These are phyloP conservation scores for Ceyx erithaca DNA, from an alignment of 2,797 vertebrate genomes.

Conservation along the genomic window DNA sequence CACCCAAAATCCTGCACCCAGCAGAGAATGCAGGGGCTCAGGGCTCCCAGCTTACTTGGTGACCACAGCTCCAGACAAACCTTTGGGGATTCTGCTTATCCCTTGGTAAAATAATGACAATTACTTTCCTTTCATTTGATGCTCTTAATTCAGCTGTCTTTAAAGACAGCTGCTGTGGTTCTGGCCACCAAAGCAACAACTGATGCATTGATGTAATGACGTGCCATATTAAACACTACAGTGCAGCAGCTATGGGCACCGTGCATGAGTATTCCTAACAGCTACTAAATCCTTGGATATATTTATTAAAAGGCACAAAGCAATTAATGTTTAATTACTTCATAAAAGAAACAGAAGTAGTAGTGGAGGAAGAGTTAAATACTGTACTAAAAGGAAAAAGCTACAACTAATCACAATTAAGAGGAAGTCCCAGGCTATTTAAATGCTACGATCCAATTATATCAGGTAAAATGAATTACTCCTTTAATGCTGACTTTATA, in stretches of 20 bases:
- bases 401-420: conserved; percentile 85
- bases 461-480: conserved; percentile 87
- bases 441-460: conserved; percentile 85
- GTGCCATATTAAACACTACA: background rate
- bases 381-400: conserved; percentile 79
- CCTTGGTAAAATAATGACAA: background rate
- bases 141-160: conserved; percentile 28
- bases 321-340: conserved; percentile 80
- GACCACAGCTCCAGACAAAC: background rate
- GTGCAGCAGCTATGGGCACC: background rate
- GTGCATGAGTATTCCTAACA: conserved; percentile 19
- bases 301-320: conserved; percentile 71
- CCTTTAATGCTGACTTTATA: conserved; percentile 87
- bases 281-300: conserved; percentile 70
- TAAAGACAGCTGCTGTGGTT: conserved; percentile 17
- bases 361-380: conserved; percentile 81
- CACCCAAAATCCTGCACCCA: rapidly evolving
- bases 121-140: background rate
- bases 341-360: conserved; percentile 74
- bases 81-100: background rate
- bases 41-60: background rate
- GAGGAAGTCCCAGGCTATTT: conserved; percentile 84
- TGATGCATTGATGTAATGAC: background rate
- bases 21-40: rapidly evolving
- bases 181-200: conserved; percentile 42